A percentile compares a stretch with the other conserved stretches of the same genome.
These are phyloP conservation scores for Lagenorhynchus albirostris DNA, from an alignment of 2,113 vertebrate species.

Conservation along the genomic window DNA sequence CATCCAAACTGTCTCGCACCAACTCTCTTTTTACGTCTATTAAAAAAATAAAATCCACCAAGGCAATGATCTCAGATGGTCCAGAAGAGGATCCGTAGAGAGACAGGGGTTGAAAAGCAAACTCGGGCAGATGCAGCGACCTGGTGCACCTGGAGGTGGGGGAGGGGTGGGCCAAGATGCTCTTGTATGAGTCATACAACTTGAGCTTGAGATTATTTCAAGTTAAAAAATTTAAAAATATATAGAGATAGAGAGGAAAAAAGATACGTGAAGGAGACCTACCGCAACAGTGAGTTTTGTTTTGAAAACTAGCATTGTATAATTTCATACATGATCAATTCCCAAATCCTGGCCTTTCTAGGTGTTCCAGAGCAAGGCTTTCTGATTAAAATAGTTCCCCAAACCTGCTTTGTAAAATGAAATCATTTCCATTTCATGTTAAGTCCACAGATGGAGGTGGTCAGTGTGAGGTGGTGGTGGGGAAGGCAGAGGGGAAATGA, in stretches of 20 bases:
- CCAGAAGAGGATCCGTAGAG: neutral
- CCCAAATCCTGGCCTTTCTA: neutral
- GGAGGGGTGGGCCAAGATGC: neutral
- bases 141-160: neutral
- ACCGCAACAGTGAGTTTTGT: too few relatives aligned
- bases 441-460: neutral
- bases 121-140: rapidly evolving
- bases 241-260: too few relatives aligned
- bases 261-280: neutral
- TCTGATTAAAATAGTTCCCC: neutral
- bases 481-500: neutral
- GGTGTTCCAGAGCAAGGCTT: neutral
- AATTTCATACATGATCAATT: neutral
- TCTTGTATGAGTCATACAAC: too few relatives aligned
- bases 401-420: neutral
- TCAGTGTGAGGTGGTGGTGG: rapidly evolving
- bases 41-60: neutral
- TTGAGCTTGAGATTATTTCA: neutral
- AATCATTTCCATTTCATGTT: neutral
- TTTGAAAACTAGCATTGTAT: neutral
- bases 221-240: neutral
- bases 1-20: neutral
- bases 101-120: neutral
- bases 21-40: neutral
- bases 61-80: neutral